Evolutionary conservation across 2,797 vertebrate genomes (phyloP).

Genomic region (Falco biarmicus): DNA sequence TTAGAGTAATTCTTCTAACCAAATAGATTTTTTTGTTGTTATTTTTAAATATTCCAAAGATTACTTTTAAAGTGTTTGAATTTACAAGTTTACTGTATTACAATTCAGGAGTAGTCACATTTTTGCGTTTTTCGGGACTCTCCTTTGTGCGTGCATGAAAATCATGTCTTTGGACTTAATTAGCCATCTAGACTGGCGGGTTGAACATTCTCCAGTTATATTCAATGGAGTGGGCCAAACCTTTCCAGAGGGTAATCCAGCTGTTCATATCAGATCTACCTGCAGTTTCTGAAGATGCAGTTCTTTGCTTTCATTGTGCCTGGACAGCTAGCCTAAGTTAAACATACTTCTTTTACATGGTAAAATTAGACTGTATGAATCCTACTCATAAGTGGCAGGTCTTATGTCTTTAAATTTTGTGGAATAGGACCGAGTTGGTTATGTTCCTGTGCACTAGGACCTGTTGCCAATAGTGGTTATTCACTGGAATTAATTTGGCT

Average conservation of each 20-base stretch:
- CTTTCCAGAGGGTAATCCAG: not conserved
- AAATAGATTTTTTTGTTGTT: not conserved
- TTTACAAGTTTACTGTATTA: not conserved
- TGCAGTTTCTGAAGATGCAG: not conserved
- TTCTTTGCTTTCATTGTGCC: not conserved
- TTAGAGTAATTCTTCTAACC: not conserved
- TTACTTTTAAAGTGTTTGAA: not conserved
- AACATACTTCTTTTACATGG: not conserved
- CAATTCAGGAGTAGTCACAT: not conserved
- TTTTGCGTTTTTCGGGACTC: not conserved
- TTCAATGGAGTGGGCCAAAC: not conserved
- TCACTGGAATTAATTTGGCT: not conserved
- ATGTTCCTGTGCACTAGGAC: not conserved
- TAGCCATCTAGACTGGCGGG: not conserved
- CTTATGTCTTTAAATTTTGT: not conserved
- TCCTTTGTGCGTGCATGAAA: not conserved
- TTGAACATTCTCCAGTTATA: rapidly evolving
- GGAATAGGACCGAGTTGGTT: not conserved
- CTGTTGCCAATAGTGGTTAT: not conserved
- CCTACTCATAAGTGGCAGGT: not conserved
- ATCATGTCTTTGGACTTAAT: not conserved
- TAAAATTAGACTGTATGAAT: not conserved
- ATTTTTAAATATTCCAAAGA: not conserved
- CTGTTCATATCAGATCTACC: not conserved
- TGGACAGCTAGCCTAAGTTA: not conserved